These are phyloP conservation scores for Agrotis exclamationis DNA, from an alignment of 2,888 invertebrate species.

Conservation along the genomic window DNA sequence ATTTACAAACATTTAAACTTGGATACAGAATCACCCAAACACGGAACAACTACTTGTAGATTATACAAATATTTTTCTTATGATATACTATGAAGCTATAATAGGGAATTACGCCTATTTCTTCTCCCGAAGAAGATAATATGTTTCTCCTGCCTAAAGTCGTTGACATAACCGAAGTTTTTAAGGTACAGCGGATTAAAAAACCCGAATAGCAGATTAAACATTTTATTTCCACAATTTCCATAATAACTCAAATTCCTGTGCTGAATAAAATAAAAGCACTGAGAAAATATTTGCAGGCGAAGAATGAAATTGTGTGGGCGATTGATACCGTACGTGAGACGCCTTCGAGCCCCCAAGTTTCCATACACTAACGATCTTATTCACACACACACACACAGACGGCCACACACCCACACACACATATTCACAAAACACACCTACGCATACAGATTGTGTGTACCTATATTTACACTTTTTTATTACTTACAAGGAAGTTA, in stretches of 20 bases:
- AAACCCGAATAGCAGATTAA: neutral
- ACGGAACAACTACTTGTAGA: no score
- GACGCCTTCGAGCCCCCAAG: conserved; percentile 60
- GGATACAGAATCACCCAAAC: no score
- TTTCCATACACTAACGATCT: conserved; percentile 66
- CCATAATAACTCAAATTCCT: conserved; percentile 44
- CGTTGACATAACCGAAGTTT: no score
- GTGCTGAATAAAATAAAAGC: conserved; percentile 51
- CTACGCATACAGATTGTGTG: conserved; percentile 28
- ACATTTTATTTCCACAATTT: conserved; percentile 37
- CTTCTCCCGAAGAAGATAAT: no score
- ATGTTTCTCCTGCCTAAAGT: no score
- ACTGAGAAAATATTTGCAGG: conserved; percentile 59
- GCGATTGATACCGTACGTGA: conserved; percentile 72
- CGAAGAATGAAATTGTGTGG: conserved; percentile 64
- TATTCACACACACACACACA: conserved; percentile 49
- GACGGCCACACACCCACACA: conserved; percentile 6
- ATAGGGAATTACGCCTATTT: no score
- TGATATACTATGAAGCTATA: no score
- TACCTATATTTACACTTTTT: conserved; percentile 6
- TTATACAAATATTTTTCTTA: no score
- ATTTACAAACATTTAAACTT: no score
- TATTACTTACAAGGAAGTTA: no score
- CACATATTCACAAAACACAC: neutral
- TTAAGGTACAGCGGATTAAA: neutral